Conservation (phyloP, 2,113 vertebrate genomes). For the Solea solea region DNA sequence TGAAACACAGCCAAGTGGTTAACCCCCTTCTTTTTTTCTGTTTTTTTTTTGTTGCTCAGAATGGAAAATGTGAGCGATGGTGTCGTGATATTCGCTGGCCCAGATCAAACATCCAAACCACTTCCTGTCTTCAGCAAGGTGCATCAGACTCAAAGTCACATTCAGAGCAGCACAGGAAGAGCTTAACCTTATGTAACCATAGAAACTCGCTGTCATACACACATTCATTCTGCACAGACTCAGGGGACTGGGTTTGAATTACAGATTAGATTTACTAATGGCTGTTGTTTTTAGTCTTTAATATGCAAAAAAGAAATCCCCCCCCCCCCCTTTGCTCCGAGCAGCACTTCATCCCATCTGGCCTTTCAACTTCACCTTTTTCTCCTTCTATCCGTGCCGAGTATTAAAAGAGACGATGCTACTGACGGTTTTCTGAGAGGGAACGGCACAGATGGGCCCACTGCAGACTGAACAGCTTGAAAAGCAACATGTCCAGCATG, state of each 20-base stretch:
- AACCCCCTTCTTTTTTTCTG: neutral
- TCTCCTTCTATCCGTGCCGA: constrained; percentile 14
- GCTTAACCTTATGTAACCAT: constrained; percentile 55
- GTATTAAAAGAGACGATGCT: constrained; percentile 39
- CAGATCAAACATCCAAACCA: constrained; percentile 69
- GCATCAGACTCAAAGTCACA: constrained; percentile 54
- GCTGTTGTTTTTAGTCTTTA: constrained; percentile 45
- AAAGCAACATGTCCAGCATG: constrained; percentile 77
- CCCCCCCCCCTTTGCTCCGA: constrained; percentile 20
- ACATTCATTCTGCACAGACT: constrained; percentile 38
- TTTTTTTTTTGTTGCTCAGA: constrained; percentile 11
- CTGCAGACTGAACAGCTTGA: constrained; percentile 80
- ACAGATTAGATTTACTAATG: constrained; percentile 60
- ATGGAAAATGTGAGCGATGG: constrained; percentile 77
- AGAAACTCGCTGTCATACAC: constrained; percentile 54
- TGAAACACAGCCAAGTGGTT: constrained; percentile 55
- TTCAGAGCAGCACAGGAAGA: constrained; percentile 27
- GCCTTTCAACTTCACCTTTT: constrained; percentile 30
- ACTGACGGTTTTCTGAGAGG: constrained; percentile 51
- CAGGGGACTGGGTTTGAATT: constrained; percentile 47
- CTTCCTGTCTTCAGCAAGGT: constrained; percentile 74
- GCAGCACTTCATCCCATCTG: constrained; percentile 53
- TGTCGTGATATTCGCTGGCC: constrained; percentile 46
- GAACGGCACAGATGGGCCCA: constrained; percentile 77
- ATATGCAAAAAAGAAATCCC: constrained; percentile 47